Evolutionary conservation across 2,888 invertebrate species (phyloP).

Genomic region (Meta bourneti): DNA sequence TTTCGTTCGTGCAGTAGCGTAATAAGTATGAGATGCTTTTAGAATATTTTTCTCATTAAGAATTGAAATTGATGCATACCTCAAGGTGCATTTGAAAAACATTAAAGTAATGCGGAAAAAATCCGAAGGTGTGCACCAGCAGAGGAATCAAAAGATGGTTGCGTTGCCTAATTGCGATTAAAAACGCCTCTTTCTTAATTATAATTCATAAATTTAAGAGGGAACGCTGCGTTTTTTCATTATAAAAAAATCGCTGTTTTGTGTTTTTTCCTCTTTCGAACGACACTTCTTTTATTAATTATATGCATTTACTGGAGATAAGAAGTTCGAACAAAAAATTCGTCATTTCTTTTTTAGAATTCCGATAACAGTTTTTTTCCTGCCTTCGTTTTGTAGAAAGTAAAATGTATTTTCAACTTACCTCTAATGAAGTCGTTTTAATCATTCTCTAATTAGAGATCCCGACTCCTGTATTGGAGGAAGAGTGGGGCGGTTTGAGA

Average conservation of each 20-base stretch:
- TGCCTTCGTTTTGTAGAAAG: background rate
- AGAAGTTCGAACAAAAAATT: background rate
- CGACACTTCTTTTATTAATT: slow-evolving; percentile 25
- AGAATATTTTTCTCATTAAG: background rate
- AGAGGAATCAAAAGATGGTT: background rate
- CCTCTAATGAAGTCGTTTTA: slow-evolving; percentile 37
- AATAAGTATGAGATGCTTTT: background rate
- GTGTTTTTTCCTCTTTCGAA: background rate
- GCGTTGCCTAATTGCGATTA: slow-evolving; percentile 13
- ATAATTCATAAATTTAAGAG: slow-evolving; percentile 24
- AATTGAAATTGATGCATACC: background rate
- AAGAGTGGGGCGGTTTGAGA: background rate
- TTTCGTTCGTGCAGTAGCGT: background rate
- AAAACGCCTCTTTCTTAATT: slow-evolving; percentile 9
- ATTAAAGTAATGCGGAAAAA: background rate
- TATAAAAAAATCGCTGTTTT: background rate
- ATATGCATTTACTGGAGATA: background rate
- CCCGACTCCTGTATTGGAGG: background rate
- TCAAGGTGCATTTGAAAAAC: background rate
- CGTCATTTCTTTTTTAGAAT: background rate
- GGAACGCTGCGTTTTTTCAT: background rate
- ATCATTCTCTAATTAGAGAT: slow-evolving; percentile 35
- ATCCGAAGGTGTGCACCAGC: background rate
- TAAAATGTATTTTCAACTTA: background rate
- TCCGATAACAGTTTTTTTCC: background rate